A percentile compares a stretch with the other conserved stretches of the same genome.
phyloP scores from a whole-genome alignment of 1,140 invertebrate genomes.

The Eumeta japonica region DNA sequence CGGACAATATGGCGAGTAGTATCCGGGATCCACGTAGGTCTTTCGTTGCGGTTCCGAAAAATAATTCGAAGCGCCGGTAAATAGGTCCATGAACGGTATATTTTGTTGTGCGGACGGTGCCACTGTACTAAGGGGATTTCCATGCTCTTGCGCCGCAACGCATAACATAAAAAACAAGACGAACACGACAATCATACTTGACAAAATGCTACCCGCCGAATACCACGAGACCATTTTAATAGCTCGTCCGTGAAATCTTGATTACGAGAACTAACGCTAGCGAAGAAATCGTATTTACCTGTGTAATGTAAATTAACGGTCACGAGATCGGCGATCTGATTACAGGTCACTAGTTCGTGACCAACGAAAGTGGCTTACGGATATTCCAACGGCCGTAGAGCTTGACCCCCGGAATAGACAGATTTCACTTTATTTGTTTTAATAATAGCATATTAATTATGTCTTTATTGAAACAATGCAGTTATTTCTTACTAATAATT shows the following conservation, averaged over 20 bases:
- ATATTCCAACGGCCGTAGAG: too few species aligned
- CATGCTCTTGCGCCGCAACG: constrained; percentile 32
- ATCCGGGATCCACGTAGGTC: constrained; percentile 31
- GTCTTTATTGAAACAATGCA: too few species aligned
- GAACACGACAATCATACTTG: constrained; percentile 34
- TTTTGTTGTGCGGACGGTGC: constrained; percentile 17
- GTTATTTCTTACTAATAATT: too few species aligned
- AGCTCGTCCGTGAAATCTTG: constrained; percentile 43
- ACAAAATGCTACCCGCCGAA: constrained; percentile 40
- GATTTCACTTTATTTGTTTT: too few species aligned
- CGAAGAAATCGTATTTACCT: constrained; percentile 25
- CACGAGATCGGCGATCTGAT: constrained; percentile 15
- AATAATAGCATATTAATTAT: too few species aligned
- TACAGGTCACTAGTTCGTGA: too few species aligned
- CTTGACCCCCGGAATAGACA: too few species aligned
- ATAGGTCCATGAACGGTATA: constrained; percentile 40
- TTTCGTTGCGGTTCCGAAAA: constrained; percentile 36
- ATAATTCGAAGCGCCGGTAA: constrained; percentile 35
- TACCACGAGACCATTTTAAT: constrained; percentile 34
- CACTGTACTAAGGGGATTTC: constrained; percentile 26
- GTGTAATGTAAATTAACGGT: constrained; percentile 25
- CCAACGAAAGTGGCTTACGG: too few species aligned
- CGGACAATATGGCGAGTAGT: constrained; percentile 27
- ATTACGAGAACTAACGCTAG: constrained; percentile 34
- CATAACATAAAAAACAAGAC: constrained; percentile 6